Evolutionary conservation across 2,113 vertebrate genomes (phyloP).

Genomic region (Ciconia maguari): DNA sequence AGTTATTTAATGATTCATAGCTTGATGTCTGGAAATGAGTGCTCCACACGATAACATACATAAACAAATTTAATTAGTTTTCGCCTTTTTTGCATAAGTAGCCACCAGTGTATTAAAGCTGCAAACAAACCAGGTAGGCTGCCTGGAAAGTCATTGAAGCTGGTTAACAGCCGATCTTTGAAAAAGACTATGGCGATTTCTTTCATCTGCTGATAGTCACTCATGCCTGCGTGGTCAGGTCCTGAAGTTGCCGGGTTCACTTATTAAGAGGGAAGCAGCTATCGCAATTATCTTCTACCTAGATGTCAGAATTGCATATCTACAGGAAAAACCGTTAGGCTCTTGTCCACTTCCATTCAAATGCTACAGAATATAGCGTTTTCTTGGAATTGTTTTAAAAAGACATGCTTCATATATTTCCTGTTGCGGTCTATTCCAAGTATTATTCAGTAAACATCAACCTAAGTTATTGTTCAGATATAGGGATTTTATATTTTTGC

Average conservation of each 20-base stretch:
- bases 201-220: constrained; percentile 21
- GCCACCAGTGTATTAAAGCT: constrained; percentile 70
- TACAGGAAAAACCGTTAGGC: neutral
- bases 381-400: neutral
- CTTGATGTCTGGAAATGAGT: constrained; percentile 89
- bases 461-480: neutral
- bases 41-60: constrained; percentile 92
- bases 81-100: constrained; percentile 74
- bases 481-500: neutral
- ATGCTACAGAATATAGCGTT: neutral
- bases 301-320: neutral
- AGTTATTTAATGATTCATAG: constrained; percentile 93
- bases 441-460: neutral
- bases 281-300: neutral
- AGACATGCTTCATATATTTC: neutral
- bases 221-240: neutral
- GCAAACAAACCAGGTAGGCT: constrained; percentile 65
- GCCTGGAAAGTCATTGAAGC: constrained; percentile 54
- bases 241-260: neutral
- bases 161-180: neutral
- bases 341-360: neutral
- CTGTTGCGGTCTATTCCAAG: neutral
- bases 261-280: neutral
- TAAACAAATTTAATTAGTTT: constrained; percentile 96
- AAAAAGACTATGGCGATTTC: neutral